Evolutionary conservation across 1,140 invertebrate genomes (phyloP), one percentile per base, ranked within the genome.

Genomic region (Papilio polytes): DNA sequence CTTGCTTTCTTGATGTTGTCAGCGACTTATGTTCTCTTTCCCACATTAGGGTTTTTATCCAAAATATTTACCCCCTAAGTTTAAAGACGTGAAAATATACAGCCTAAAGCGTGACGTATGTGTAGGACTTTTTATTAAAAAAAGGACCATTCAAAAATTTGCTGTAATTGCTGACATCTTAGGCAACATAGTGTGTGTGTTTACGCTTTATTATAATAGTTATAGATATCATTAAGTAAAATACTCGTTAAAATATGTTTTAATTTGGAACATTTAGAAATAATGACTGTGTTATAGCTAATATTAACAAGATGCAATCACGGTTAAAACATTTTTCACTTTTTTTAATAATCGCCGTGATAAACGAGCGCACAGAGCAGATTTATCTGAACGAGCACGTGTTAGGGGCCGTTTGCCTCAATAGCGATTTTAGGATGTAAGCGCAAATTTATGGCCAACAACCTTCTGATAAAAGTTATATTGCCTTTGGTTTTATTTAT

Each of bases 381-480:
- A 90, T 91, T 90, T 91, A 91, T 91, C 87, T 86, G 76, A 53
- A 51, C 74, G 44, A 85, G 85, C 89, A 87, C 90, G 90, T 87
- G 89, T 86, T 83, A 51, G 80, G 82, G 78, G 83, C 84, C 84
- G 86, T 80, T 87, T 86, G 86, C 82, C 85, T 84, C 84, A 87
- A 89, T 85, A 87, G 84, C 86, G 83, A 88, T 88, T 90, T 89
- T 89, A 89, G 87, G 84, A 84, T 89, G 89, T 91, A 92, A 92
- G 87, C 89, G 81, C 66, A 84, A 91, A 92, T 92, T 92, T 94
- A 92, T 92, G 90, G 84, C 86, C 87, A 88, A 86, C 84, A 81
- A 80, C 80, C 82, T 79, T 74, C 86, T 87, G 92, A 94, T 92
- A 94, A 94, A 94, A 91, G 89, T 89, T 91, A 86, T 93, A 93